Percentiles rank a stretch among this genome's conserved stretches.
Evolutionary conservation across 1,140 invertebrate species (phyloP).

Genomic region (Anthonomus grandis): DNA sequence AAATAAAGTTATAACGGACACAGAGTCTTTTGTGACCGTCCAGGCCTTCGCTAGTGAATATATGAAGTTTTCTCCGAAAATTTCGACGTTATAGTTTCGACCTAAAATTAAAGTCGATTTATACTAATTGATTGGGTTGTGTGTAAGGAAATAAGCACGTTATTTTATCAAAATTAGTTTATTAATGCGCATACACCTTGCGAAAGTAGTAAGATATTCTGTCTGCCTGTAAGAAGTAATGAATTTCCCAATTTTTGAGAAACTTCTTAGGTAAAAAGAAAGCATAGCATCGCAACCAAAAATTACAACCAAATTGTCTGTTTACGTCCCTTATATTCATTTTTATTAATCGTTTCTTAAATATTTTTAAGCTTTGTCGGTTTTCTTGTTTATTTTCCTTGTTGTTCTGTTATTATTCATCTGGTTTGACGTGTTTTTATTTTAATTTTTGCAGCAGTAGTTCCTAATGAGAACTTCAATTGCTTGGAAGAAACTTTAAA

Average conservation of each 20-base stretch:
- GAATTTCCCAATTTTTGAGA: not conserved
- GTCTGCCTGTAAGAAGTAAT: not conserved
- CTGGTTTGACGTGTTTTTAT: too few relatives aligned
- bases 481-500: too few relatives aligned
- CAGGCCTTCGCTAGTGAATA: conserved; percentile 34
- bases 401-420: too few relatives aligned
- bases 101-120: conserved; percentile 16
- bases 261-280: not conserved
- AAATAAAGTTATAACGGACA: conserved; percentile 36
- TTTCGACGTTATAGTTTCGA: conserved; percentile 20
- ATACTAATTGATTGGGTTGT: not conserved
- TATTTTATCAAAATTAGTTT: not conserved
- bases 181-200: not conserved
- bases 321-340: too few relatives aligned
- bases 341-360: too few relatives aligned
- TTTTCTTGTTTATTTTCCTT: too few relatives aligned
- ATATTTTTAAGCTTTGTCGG: too few relatives aligned
- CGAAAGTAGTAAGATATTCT: not conserved
- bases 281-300: too few relatives aligned
- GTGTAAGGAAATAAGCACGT: not conserved
- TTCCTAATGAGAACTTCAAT: too few relatives aligned
- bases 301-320: too few relatives aligned
- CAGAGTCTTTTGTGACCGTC: conserved; percentile 30
- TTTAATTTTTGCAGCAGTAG: too few relatives aligned
- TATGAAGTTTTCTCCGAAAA: conserved; percentile 40